Conservation (phyloP, 1,140 invertebrate species). For the Monomorium pharaonis region DNA sequence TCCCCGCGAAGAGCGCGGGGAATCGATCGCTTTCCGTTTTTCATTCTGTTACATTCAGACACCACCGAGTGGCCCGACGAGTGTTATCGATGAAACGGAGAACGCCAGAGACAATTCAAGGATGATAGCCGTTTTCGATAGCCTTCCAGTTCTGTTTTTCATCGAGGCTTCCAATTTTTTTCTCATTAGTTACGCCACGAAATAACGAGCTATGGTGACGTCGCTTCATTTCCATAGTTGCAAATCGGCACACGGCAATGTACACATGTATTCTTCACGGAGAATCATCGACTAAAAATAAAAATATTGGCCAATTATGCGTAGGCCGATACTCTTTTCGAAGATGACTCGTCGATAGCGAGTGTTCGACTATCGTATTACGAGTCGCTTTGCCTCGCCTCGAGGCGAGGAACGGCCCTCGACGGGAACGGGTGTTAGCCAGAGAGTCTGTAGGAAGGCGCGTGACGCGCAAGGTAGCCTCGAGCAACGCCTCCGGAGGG, state of each 20-base stretch:
- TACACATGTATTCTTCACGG: background rate
- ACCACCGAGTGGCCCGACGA: conserved; percentile 23
- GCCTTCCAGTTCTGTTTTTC: conserved; percentile 21
- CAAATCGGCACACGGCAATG: background rate
- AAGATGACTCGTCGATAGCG: conserved; percentile 31
- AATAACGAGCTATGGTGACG: background rate
- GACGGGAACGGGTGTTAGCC: conserved; percentile 45
- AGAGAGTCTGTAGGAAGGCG: conserved; percentile 64
- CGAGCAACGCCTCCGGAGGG: conserved; percentile 67
- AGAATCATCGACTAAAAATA: background rate
- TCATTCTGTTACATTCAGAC: conserved; percentile 39
- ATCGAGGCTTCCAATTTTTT: conserved; percentile 11
- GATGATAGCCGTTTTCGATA: conserved; percentile 33
- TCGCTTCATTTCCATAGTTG: background rate
- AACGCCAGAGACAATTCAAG: conserved; percentile 34
- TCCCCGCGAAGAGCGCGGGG: conserved; percentile 12
- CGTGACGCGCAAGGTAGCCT: conserved; percentile 67
- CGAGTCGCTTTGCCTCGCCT: conserved; percentile 23
- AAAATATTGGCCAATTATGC: conserved; percentile 6
- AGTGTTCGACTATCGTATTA: conserved; percentile 16
- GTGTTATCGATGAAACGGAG: conserved; percentile 30
- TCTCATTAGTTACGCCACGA: background rate
- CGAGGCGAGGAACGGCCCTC: conserved; percentile 44
- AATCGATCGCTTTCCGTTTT: conserved; percentile 53
- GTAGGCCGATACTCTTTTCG: background rate